Base-by-base conservation (phyloP, 2,888 invertebrate species). In the Cyrtodaria siliqua region DNA sequence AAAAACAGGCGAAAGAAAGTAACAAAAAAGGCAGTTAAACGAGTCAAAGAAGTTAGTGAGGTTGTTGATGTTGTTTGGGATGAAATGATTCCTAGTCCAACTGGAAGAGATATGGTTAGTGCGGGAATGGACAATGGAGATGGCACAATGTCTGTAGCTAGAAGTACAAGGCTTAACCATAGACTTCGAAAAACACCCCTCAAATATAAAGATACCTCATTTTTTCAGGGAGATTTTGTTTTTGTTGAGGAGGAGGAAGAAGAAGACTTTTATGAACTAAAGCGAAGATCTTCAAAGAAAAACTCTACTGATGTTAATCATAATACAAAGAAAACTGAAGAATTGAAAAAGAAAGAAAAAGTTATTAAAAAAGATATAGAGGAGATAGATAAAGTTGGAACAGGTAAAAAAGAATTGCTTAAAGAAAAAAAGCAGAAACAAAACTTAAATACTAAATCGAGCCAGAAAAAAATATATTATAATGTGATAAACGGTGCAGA, bases 201-300 rank as follows among this genome's bases (percentile, higher is more conserved):
- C 9, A 81, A 81, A 62, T 81, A 75, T 42, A 75, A 74, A 53
- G 81, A 78, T 66, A 67, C 78, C 52, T 74, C 81, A 66, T 81
- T 78, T 50, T 69, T 78, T 69, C 71, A 81, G 57, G 74, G 78
- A 49, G 81, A 81, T 50, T 78, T 81, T 72, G 60, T 81, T n/a
- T 81, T 81, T 69, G 71, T 67, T 44, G 83, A 83, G 6, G 74
- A 74, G 33, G 70, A 73, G 44, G 53, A 59, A 42, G 66, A 61
- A 12, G 69, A 74, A 20, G 61, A 60, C 23, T 20, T 56, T 26
- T 57, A 49, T 66, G 63, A 67, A 52, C 52, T 66, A 14, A 72
- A 81, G 49, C 74, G 56, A 66, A 79, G 73, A 60, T 29, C 60
- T 12, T 68, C 66, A 20, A 61, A 56, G 42, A 53, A 8, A 33